phyloP scores from a whole-genome alignment of 2,888 invertebrate species.

The Lithophane ornitopus region DNA sequence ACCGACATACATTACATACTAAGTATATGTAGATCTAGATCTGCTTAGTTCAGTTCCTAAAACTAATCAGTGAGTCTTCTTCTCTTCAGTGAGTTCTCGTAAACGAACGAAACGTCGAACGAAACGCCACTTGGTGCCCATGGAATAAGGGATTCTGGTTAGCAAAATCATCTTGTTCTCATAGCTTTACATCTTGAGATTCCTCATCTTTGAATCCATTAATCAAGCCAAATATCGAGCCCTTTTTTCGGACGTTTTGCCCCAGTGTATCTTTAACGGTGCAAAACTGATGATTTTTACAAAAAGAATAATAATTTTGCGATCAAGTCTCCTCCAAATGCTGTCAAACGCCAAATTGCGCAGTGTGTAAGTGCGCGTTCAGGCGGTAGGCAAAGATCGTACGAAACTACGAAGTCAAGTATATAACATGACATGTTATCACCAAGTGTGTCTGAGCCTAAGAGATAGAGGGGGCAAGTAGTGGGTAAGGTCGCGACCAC shows the following conservation, averaged over 20 bases:
- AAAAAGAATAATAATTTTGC: neutral
- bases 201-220: neutral
- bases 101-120: neutral
- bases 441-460: conserved; percentile 1
- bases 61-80: neutral
- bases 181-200: neutral
- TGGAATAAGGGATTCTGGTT: neutral
- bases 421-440: conserved; percentile 27
- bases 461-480: conserved; percentile 33
- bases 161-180: neutral
- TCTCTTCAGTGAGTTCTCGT: too few species aligned
- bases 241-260: too few species aligned
- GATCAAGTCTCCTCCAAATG: neutral
- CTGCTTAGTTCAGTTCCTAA: conserved; percentile 6
- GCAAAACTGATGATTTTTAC: neutral
- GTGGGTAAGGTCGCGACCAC: conserved; percentile 57
- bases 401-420: conserved; percentile 6
- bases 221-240: neutral
- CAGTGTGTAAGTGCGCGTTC: neutral
- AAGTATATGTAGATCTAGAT: conserved; percentile 6
- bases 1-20: conserved; percentile 22
- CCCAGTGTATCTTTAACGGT: too few species aligned
- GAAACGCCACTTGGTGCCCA: too few species aligned
- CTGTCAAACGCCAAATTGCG: neutral
- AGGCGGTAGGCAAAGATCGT: neutral